Evolutionary conservation across 2,888 invertebrate species (phyloP), one percentile per base, ranked within the genome.

Genomic region (Cremastinae sp.): DNA sequence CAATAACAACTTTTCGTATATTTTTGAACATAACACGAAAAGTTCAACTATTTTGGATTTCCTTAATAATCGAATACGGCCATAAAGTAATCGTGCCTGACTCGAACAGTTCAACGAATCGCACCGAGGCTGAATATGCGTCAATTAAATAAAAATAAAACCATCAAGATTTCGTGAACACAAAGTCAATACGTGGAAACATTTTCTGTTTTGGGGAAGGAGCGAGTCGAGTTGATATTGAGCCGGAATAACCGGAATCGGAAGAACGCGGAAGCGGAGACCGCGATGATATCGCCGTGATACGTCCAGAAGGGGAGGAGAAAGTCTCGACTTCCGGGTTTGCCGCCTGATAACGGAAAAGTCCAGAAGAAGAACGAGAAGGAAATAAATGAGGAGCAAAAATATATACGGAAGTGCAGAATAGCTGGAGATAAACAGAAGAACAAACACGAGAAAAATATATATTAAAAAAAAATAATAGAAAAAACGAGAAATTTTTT

Each of bases 241-340:
- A 59, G 14, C 16, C n/a, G 18, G 14, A 14, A 16, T 12, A 43
- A 41, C 22, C 38, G 54, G 59, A 71, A 66, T 71, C 59, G 71
- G 59, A 65, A 54, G 59, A 75, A 75, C 71, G 66, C 71, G 75
- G 66, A 75, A 71, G 66, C 28, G 14, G 14, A n/a, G n/a, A 45
- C 20, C 61, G 20, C 47, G 47, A 43, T 4, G 14, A 20, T 16
- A 58, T 12, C 14, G 58, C 41, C 10, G n/a, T 34, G 61, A 41
- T 12, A 47, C 14, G 5, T 5, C 2, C 5, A 16, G 43, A 36
- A 41, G 59, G 47, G 5, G 5, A 12, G 36, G 36, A 45, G 54
- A 34, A 54, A 53, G 14, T 36, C n/a, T 28, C 5, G 28, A n/a
- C 18, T 12, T 41, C 49, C 18, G 22, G 14, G 56, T 56, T 28